Conservation (phyloP, 2,888 invertebrate genomes). For the Acanthopleura granulata region DNA sequence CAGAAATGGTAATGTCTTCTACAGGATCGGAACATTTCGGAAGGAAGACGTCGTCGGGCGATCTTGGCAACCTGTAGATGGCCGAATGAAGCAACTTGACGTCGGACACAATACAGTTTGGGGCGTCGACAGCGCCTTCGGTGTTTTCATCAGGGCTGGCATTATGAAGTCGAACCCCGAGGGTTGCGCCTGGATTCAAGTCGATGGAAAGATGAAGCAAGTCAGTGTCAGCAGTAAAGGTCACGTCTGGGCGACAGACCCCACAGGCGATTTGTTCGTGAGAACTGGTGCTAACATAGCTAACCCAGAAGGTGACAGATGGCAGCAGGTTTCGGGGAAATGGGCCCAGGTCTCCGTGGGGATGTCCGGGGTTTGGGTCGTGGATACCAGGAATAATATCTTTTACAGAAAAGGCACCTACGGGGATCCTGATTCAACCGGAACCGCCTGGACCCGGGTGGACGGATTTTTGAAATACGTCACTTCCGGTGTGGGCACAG, state of each 20-base stretch:
- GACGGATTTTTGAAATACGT: not conserved
- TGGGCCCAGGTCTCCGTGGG: not conserved
- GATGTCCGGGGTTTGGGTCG: not conserved
- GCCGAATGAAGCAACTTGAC: not conserved
- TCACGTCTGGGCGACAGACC: not conserved
- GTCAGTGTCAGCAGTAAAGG: not conserved
- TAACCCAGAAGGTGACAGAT: not conserved
- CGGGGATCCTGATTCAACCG: not conserved
- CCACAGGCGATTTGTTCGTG: not conserved
- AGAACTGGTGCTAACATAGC: not conserved
- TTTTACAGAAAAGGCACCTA: not conserved
- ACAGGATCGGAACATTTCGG: not conserved
- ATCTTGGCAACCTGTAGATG: not conserved
- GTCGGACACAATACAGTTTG: not conserved
- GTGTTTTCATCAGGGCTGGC: not conserved
- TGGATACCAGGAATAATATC: not conserved
- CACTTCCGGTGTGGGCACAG: not conserved
- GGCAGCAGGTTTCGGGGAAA: not conserved
- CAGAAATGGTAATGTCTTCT: not conserved
- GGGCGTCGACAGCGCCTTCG: not conserved
- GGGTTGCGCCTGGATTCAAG: not conserved
- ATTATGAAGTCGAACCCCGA: not conserved
- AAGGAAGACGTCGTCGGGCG: not conserved
- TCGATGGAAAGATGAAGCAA: not conserved
- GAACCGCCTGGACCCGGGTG: not conserved